Evolutionary conservation across 2,113 vertebrate genomes (phyloP), one percentile per base, ranked within the genome.

Genomic region (Panthera leo): DNA sequence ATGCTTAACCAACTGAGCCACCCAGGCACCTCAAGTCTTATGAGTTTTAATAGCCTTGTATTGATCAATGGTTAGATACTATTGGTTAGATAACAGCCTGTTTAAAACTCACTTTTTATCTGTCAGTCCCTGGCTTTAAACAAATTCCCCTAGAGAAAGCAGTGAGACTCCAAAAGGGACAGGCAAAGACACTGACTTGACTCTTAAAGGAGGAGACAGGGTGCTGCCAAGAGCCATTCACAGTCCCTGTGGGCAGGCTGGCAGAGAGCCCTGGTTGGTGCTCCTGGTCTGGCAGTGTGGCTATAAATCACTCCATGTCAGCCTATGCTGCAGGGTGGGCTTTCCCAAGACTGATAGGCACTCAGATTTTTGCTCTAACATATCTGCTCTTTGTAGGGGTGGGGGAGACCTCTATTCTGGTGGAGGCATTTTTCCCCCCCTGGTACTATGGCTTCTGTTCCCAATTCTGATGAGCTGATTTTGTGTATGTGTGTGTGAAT

Each of bases 401-500:
- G 25, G 10, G 10, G 42, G 29, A 34, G 36, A 34, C 29, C 18
- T 65, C 67, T 83, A 1, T 63, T 16, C 19, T 14, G 0, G 7
- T 13, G 10, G 21, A 42, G 8, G 79, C 23, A 12, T 10, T 75
- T 16, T 16, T 73, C 10, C 65, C 16, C 12, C 53, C 14, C 73
- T 92, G 45, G 58, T 18, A 90, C 0, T 1, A 98, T 98, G 98
- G 45, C 93, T 85, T 97, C 45, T 3, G 15, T n/a, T n/a, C 63
- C 91, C 2, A 36, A 68, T 25, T 97, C 98, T 58, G 96, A 98
- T 86, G 88, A 97, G 14, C 95, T 98, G 42, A 79, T 98, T 31
- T 98, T 99, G 98, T 98, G 97, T 98, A 98, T 99, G 83, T 99
- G 98, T 98, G 98, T 98, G 98, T 99, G 83, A 98, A 98, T 98